Conservation (phyloP, 1,140 invertebrate genomes). For the Bradynema listronoti region DNA sequence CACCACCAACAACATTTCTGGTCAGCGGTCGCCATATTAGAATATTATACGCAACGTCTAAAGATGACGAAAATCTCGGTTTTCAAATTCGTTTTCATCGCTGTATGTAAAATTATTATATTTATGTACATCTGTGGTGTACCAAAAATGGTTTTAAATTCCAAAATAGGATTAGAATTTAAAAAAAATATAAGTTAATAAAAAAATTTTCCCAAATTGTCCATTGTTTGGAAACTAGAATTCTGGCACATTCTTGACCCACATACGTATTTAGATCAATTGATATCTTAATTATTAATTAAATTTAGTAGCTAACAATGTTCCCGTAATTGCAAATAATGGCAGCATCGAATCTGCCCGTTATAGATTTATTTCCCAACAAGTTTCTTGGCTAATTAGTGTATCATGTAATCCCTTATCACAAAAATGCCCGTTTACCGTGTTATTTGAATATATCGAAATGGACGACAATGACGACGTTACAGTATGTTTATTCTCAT, state of each 20-base stretch:
- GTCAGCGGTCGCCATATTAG: not conserved
- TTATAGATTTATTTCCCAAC: not conserved
- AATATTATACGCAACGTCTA: not conserved
- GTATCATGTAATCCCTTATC: not conserved
- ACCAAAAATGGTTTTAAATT: not conserved
- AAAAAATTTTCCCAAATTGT: not conserved
- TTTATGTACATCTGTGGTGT: not conserved
- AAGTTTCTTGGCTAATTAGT: constrained; percentile 5
- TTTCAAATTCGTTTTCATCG: constrained; percentile 5
- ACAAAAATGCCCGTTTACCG: not conserved
- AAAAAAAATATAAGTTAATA: not conserved
- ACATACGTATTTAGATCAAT: constrained; percentile 3
- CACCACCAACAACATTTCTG: constrained; percentile 5
- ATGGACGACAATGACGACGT: constrained; percentile 1
- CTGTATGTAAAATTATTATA: not conserved
- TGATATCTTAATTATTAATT: not conserved
- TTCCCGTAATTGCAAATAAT: no score
- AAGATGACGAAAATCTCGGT: not conserved
- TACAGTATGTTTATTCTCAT: not conserved
- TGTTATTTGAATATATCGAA: constrained; percentile 8
- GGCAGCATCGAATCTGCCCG: not conserved
- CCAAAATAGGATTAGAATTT: not conserved
- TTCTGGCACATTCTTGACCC: not conserved
- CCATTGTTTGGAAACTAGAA: not conserved
- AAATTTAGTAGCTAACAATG: no score